Evolutionary conservation across 2,797 vertebrate species (phyloP), one percentile per base, ranked within the genome.

Genomic region (Simalia tracyae): DNA sequence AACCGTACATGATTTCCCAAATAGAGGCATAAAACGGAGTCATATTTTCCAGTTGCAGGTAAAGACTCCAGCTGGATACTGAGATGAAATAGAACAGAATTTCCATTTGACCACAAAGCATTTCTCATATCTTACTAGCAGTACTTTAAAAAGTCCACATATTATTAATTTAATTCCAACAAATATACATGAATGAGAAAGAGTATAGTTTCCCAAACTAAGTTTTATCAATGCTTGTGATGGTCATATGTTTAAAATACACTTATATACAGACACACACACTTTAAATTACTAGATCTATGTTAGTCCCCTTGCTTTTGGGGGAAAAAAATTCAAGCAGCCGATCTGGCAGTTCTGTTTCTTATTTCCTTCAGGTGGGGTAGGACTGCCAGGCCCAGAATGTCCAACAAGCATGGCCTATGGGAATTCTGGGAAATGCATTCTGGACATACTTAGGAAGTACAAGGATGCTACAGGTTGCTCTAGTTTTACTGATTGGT

Each of bases 41-140:
- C 91, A 3, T 90, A 94, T 93, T 96, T 97, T 96, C 96, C 89
- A 97, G 96, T 97, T 95, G 94, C 87, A 89, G 56, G 60, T 91
- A 91, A 81, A 92, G 86, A 91, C 68, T 95, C 81, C 72, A 63
- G 86, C 63, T 94, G 93, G 68, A 90, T 68, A n/a, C 8, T 22
- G n/a, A 57, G 59, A 81, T 86, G 89, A 87, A n/a, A 26, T 5
- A 28, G 56, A 46, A 19, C 42, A 81, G 92, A 94, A 93, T 91
- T 94, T 86, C 86, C 84, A 93, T 76, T 89, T 54, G 88, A 92
- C 90, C 36, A 72, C 28, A 0, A 61, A 1, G 89, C 64, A 66
- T 89, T 91, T 93, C 84, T 84, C 9, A 54, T 17, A 36, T 59
- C 2, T 50, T 85, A 86, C 12, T 56, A 46, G 17, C 19, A 92